These are phyloP conservation scores for Morpho helenor DNA, from an alignment of 2,888 invertebrate species.

Conservation along the genomic window DNA sequence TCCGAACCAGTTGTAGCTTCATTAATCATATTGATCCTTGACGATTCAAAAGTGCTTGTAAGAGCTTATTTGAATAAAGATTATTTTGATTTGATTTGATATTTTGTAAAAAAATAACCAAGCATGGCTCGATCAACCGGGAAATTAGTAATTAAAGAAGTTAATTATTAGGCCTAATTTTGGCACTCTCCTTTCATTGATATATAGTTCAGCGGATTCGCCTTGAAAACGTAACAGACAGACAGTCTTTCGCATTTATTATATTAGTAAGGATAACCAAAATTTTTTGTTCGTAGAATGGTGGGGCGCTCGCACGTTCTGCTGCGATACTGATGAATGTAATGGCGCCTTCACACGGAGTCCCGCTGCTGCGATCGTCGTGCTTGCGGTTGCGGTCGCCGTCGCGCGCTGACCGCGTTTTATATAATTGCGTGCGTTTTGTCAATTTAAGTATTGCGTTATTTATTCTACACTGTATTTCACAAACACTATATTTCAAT, in stretches of 20 bases:
- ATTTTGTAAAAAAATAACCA: too few relatives aligned
- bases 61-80: too few relatives aligned
- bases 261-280: constrained; percentile 4
- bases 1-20: too few relatives aligned
- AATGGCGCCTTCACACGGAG: constrained; percentile 62
- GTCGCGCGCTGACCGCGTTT: constrained; percentile 53
- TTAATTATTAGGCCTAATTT: too few relatives aligned
- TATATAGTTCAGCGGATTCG: neutral
- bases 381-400: constrained; percentile 37
- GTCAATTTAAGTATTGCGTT: neutral
- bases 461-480: neutral
- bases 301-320: constrained; percentile 87
- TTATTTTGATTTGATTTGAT: too few relatives aligned
- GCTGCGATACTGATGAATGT: constrained; percentile 86
- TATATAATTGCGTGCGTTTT: constrained; percentile 2
- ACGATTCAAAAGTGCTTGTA: too few relatives aligned
- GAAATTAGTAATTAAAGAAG: too few relatives aligned
- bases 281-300: constrained; percentile 78
- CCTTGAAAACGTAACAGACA: neutral
- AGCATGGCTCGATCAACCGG: too few relatives aligned
- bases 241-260: neutral
- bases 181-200: neutral
- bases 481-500: neutral
- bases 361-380: constrained; percentile 31
- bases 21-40: too few relatives aligned